phyloP scores from a whole-genome alignment of 2,113 vertebrate genomes.

The Psophia crepitans region DNA sequence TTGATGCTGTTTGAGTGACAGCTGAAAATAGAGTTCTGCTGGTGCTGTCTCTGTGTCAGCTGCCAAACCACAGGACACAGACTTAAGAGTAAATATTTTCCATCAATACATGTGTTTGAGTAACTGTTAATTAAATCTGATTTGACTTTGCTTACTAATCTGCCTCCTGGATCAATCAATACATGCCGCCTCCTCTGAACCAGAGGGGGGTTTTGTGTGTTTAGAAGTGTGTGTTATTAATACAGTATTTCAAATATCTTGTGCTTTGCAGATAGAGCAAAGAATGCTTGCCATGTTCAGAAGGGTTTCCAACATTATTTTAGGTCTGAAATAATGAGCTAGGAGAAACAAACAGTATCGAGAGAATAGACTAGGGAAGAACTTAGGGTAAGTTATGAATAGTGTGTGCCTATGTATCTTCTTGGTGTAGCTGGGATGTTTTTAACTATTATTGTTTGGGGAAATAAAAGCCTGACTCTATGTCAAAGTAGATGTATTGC shows the following conservation, averaged over 20 bases:
- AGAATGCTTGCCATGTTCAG: neutral
- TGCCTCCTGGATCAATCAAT: neutral
- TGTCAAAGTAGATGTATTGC: neutral
- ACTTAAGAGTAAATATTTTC: neutral
- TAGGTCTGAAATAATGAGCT: neutral
- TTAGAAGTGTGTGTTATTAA: neutral
- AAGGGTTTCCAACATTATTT: neutral
- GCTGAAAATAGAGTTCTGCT: slow-evolving; percentile 14
- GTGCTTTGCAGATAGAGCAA: neutral
- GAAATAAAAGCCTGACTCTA: slow-evolving; percentile 1
- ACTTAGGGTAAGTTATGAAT: neutral
- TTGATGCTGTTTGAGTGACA: neutral
- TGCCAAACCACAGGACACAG: neutral
- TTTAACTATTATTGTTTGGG: neutral
- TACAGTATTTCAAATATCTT: neutral
- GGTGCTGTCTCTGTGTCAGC: neutral
- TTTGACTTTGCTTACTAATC: slow-evolving; percentile 13
- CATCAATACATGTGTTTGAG: neutral
- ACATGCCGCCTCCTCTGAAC: neutral
- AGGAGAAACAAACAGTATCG: neutral
- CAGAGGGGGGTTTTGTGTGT: neutral
- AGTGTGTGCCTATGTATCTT: neutral
- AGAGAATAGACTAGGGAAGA: neutral
- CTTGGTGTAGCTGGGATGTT: neutral
- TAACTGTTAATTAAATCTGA: slow-evolving; percentile 44